A percentile compares a stretch with the other conserved stretches of the same genome.
These are phyloP conservation scores for Gambusia affinis DNA, from an alignment of 2,113 vertebrate genomes.

Conservation along the genomic window DNA sequence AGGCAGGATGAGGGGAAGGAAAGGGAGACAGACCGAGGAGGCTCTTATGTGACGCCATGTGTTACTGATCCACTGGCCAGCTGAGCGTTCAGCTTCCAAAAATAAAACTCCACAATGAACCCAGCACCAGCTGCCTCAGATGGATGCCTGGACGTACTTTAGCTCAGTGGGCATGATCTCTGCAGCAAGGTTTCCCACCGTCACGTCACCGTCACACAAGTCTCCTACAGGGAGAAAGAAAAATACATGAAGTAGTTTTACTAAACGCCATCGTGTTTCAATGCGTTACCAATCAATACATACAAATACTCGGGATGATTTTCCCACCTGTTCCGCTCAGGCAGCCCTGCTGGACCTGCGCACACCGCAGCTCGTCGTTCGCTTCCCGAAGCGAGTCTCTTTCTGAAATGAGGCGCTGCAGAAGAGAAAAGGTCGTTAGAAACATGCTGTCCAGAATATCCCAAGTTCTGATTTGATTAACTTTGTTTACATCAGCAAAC, in stretches of 20 bases:
- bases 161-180: slow-evolving; percentile 91
- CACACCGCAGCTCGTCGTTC: slow-evolving; percentile 88
- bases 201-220: slow-evolving; percentile 67
- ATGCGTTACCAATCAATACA: too few relatives aligned
- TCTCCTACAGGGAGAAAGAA: slow-evolving; percentile 67
- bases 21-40: neutral
- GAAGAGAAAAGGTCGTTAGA: neutral
- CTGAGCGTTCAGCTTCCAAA: slow-evolving; percentile 30
- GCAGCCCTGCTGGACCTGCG: slow-evolving; percentile 85
- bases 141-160: slow-evolving; percentile 74
- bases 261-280: neutral
- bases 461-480: neutral
- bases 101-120: slow-evolving; percentile 13
- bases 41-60: slow-evolving; percentile 13
- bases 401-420: slow-evolving; percentile 84
- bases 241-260: neutral
- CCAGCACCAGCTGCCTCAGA: neutral
- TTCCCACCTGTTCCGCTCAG: slow-evolving; percentile 81
- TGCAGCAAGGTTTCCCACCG: slow-evolving; percentile 85
- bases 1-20: neutral
- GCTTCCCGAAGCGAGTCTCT: slow-evolving; percentile 88
- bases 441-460: neutral
- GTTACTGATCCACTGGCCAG: slow-evolving; percentile 8
- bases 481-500: too few relatives aligned
- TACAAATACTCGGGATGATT: too few relatives aligned